Conservation (phyloP, 1,140 invertebrate species). For the Microvelia longipes region DNA sequence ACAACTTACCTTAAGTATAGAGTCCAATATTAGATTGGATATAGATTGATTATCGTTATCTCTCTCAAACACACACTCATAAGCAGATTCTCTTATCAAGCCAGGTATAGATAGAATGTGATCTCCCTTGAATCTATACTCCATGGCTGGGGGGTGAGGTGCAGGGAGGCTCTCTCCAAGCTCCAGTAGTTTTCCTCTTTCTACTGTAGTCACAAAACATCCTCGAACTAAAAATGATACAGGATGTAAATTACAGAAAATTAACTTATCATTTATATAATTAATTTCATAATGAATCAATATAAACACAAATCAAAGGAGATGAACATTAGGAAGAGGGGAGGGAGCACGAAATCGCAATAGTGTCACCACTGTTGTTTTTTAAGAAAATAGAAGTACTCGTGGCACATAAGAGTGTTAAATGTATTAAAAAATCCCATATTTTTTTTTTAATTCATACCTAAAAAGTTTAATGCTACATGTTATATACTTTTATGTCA, state of each 20-base stretch:
- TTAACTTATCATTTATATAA: no score
- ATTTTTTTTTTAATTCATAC: no score
- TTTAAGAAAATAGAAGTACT: no score
- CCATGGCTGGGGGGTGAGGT: constrained; percentile 36
- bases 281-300: no score
- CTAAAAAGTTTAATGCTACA: no score
- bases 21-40: constrained; percentile 66
- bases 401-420: no score
- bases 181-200: constrained; percentile 44
- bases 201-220: constrained; percentile 67
- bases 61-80: constrained; percentile 69
- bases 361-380: no score
- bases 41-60: constrained; percentile 71
- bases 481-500: no score
- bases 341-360: no score
- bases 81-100: constrained; percentile 52
- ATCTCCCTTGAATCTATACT: constrained; percentile 52
- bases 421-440: no score
- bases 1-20: constrained; percentile 49
- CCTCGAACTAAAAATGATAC: constrained; percentile 31
- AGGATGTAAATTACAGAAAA: not conserved
- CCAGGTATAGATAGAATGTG: constrained; percentile 49
- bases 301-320: no score
- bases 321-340: no score
- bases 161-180: constrained; percentile 26